These are phyloP conservation scores for Mastomys natalensis DNA, from an alignment of 2,113 vertebrate species.

Conservation along the genomic window DNA sequence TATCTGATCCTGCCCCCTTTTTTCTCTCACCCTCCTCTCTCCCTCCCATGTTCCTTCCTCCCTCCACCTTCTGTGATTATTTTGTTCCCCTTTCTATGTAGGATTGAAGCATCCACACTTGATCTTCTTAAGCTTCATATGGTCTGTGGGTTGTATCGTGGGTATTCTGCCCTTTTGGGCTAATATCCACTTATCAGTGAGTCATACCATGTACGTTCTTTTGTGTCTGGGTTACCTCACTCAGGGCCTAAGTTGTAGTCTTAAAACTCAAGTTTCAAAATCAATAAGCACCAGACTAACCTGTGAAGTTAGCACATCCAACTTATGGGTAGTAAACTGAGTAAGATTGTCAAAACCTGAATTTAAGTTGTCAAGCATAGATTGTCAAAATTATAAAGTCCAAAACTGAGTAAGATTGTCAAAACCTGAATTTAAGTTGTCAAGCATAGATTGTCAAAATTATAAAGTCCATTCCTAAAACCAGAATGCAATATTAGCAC, in stretches of 20 bases:
- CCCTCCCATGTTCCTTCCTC: too few relatives aligned
- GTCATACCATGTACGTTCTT: too few relatives aligned
- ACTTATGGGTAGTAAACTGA: background rate
- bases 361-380: background rate
- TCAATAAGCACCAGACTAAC: background rate
- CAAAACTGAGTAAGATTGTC: constrained; percentile 4
- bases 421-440: background rate
- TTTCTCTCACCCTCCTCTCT: too few relatives aligned
- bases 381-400: background rate
- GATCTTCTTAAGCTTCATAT: too few relatives aligned
- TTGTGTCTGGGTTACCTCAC: too few relatives aligned
- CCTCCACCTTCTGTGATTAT: too few relatives aligned
- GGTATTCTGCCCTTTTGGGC: too few relatives aligned
- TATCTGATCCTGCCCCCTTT: too few relatives aligned
- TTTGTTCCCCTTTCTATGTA: too few relatives aligned
- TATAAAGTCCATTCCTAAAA: background rate
- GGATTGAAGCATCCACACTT: too few relatives aligned
- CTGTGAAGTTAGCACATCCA: background rate
- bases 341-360: background rate
- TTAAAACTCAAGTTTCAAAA: constrained; percentile 38
- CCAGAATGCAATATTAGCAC: background rate
- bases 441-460: background rate
- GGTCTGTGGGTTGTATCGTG: too few relatives aligned
- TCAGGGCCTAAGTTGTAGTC: background rate
- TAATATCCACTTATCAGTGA: too few relatives aligned